Evolutionary conservation across 2,113 vertebrate species (phyloP).

Genomic region (Scomber scombrus): DNA sequence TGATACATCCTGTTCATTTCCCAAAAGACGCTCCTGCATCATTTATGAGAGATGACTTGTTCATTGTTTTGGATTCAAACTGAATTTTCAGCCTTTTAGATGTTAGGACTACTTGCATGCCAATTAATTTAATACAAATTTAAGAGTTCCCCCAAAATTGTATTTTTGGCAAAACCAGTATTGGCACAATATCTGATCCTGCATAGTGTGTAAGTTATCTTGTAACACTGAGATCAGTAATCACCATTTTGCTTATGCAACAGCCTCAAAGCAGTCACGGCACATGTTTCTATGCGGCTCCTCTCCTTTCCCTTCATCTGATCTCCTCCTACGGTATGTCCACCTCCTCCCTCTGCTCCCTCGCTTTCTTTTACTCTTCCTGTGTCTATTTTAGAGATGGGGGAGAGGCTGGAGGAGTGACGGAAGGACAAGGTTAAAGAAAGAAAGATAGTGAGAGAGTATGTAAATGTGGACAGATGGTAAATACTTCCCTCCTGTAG

Average conservation of each 20-base stretch:
- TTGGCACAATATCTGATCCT: neutral
- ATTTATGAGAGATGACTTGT: neutral
- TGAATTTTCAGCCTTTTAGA: neutral
- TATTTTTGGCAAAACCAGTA: neutral
- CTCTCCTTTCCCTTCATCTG: constrained; percentile 8
- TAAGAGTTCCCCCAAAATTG: too few relatives aligned
- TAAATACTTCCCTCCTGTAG: constrained; percentile 66
- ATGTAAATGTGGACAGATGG: constrained; percentile 66
- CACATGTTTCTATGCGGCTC: neutral
- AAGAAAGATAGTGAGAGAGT: constrained; percentile 38
- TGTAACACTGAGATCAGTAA: neutral
- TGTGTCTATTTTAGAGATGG: constrained; percentile 26
- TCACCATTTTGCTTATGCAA: constrained; percentile 15
- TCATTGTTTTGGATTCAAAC: neutral
- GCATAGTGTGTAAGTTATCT: neutral
- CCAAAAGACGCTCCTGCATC: neutral
- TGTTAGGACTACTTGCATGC: neutral
- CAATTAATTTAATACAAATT: neutral
- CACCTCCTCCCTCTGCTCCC: neutral
- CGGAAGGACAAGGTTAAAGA: constrained; percentile 24
- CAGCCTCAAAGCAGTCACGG: neutral
- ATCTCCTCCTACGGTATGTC: constrained; percentile 9
- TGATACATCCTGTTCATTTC: neutral
- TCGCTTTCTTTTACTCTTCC: neutral
- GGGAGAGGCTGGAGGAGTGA: constrained; percentile 18